These are phyloP conservation scores for Frieseomelitta varia DNA, from an alignment of 1,140 invertebrate genomes.

Conservation along the genomic window DNA sequence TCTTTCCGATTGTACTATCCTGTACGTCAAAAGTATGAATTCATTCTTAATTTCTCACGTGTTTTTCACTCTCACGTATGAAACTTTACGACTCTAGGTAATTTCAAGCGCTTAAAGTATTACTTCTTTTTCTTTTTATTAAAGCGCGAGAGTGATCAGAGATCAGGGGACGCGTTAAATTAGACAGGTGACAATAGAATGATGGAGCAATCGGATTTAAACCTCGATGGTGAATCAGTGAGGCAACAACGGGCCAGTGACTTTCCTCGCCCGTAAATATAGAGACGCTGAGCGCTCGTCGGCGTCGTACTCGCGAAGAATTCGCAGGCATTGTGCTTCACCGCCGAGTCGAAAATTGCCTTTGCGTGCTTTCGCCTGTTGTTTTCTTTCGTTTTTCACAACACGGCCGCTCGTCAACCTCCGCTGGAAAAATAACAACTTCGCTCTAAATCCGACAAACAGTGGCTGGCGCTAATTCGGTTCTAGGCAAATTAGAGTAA, in stretches of 20 bases:
- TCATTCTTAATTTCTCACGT: too few species aligned
- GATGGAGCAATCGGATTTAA: slow-evolving; percentile 22
- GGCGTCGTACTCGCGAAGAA: slow-evolving; percentile 57
- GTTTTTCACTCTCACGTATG: too few species aligned
- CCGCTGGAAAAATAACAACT: slow-evolving; percentile 33
- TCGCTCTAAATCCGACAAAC: slow-evolving; percentile 37
- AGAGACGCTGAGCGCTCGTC: slow-evolving; percentile 56
- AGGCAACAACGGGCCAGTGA: slow-evolving; percentile 57
- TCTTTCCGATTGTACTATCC: too few species aligned
- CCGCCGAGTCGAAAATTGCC: slow-evolving; percentile 55
- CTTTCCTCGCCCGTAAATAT: slow-evolving; percentile 65
- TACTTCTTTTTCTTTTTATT: too few species aligned
- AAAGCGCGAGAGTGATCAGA: background rate
- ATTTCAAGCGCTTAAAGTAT: too few species aligned
- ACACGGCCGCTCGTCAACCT: slow-evolving; percentile 22
- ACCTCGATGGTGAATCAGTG: slow-evolving; percentile 60
- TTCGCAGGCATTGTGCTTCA: slow-evolving; percentile 63
- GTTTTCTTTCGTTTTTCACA: slow-evolving; percentile 58
- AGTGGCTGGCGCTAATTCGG: slow-evolving; percentile 22
- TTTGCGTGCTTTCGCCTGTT: slow-evolving; percentile 33
- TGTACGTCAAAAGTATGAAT: too few species aligned
- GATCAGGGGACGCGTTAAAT: background rate
- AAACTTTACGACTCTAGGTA: too few species aligned
- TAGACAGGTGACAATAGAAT: slow-evolving; percentile 10
- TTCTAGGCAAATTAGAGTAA: slow-evolving; percentile 26